phyloP scores from a whole-genome alignment of 2,888 invertebrate genomes.

The Geotrupes spiniger region DNA sequence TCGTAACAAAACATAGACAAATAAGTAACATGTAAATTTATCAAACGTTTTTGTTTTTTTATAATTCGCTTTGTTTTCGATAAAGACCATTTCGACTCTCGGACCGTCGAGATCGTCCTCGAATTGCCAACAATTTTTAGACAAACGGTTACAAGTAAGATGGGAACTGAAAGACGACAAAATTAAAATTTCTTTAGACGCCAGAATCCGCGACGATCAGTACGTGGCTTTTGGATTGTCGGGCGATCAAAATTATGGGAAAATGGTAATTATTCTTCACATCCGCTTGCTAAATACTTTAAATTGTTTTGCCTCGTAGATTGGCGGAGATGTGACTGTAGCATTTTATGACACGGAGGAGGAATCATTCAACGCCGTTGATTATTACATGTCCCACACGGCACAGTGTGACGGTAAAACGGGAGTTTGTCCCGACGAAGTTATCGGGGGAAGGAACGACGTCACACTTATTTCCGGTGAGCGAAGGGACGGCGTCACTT shows the following conservation, averaged over 20 bases:
- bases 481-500: slow-evolving; percentile 75
- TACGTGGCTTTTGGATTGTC: slow-evolving; percentile 88
- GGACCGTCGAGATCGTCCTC: slow-evolving; percentile 58
- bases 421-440: slow-evolving; percentile 83
- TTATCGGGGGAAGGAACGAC: slow-evolving; percentile 78
- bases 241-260: slow-evolving; percentile 68
- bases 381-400: slow-evolving; percentile 80
- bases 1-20: slow-evolving; percentile 1
- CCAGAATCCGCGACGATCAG: slow-evolving; percentile 75
- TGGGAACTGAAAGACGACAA: slow-evolving; percentile 79
- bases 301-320: slow-evolving; percentile 34
- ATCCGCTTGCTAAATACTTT: neutral
- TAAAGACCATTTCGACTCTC: slow-evolving; percentile 76
- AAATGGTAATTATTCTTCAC: slow-evolving; percentile 56
- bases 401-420: slow-evolving; percentile 79
- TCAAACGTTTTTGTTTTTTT: slow-evolving; percentile 23
- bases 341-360: slow-evolving; percentile 66
- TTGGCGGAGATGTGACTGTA: slow-evolving; percentile 81
- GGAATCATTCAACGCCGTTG: slow-evolving; percentile 70
- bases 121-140: slow-evolving; percentile 82
- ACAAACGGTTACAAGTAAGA: slow-evolving; percentile 79
- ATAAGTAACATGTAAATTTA: slow-evolving; percentile 1
- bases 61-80: slow-evolving; percentile 35
- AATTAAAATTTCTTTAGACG: slow-evolving; percentile 75
- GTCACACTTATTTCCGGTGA: slow-evolving; percentile 72